Evolutionary conservation across 2,888 invertebrate species (phyloP).

Genomic region (Ormyrus nitidulus): DNA sequence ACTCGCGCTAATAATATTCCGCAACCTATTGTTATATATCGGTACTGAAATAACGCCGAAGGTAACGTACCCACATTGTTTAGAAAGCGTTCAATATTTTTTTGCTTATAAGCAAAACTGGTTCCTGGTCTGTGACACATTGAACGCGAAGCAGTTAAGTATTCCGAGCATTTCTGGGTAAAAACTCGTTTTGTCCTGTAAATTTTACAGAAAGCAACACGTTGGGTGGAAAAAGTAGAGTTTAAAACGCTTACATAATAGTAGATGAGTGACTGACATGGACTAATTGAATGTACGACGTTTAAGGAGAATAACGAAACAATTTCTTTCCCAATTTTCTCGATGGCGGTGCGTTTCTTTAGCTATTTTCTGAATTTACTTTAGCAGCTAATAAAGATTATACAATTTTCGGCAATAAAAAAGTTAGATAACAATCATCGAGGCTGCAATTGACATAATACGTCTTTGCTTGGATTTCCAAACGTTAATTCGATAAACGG

Average conservation of each 20-base stretch:
- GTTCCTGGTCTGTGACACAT: neutral
- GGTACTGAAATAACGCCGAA: neutral
- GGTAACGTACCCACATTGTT: constrained; percentile 13
- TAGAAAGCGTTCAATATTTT: constrained; percentile 35
- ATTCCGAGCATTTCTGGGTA: neutral
- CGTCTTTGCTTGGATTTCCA: too few species aligned
- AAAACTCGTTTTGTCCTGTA: constrained; percentile 15
- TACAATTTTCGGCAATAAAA: too few species aligned
- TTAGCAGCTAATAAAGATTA: too few species aligned
- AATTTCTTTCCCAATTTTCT: too few species aligned
- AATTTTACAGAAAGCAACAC: constrained; percentile 4
- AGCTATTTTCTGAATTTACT: neutral
- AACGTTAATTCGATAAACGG: too few species aligned
- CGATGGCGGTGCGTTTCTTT: neutral
- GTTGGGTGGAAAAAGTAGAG: neutral
- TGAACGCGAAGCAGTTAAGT: constrained; percentile 4
- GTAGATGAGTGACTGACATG: constrained; percentile 3
- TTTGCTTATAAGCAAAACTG: constrained; percentile 25
- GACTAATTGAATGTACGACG: neutral
- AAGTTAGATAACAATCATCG: too few species aligned
- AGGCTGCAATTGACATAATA: too few species aligned
- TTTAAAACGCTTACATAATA: constrained; percentile 14
- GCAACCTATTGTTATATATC: constrained; percentile 15
- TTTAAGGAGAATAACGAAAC: too few species aligned
- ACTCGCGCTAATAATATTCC: too few species aligned